Evolutionary conservation across 2,888 invertebrate genomes (phyloP), one percentile per base, ranked within the genome.

Genomic region (Dasypogon diadema): DNA sequence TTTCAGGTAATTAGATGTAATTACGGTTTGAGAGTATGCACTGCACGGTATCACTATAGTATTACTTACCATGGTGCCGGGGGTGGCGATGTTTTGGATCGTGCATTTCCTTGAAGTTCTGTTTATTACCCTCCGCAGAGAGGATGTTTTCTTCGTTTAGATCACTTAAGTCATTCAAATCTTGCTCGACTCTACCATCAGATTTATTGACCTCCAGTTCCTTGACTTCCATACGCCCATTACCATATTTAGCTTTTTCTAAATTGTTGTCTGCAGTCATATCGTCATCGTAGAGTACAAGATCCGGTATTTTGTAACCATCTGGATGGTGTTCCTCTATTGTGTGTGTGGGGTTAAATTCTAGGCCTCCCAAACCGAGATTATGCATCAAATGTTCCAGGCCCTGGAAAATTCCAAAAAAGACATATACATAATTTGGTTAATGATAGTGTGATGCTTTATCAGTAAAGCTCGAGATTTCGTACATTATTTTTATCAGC

Each of bases 321-420:
- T 82, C 79, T 0, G 84, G 82, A 75, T 83, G 82, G 75, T 86
- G 86, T 74, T 85, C 81, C 2, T 84, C 84, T 26, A 86, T 81
- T 1, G 85, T 84, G 74, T 86, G 86, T 1, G 80, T 80, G 12
- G 83, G 83, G 12, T 83, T 82, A 75, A 91, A 91, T 79, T 90
- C 88, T 5, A 89, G 85, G 10, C 89, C 89, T 0, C 91, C 91
- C n/a, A 92, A 85, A 0, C 91, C 91, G 18, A 92, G 83, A 80
- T 88, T 91, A 80, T 89, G 89, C 84, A 92, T 85, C 58, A 92
- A 84, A 80, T 91, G 92, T 83, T 92, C 92, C 79, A 92, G 90
- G 10, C 92, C 92, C 91, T 91, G 86, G 21, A 54, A 54, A 54
- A 54, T 26, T 6, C 22, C 24, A 26, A 8, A 30, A 30, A 30